Percentiles rank a stretch among this genome's conserved stretches.
These are phyloP conservation scores for Gymnopithys bicolor DNA, from an alignment of 2,797 vertebrate genomes.

Conservation along the genomic window DNA sequence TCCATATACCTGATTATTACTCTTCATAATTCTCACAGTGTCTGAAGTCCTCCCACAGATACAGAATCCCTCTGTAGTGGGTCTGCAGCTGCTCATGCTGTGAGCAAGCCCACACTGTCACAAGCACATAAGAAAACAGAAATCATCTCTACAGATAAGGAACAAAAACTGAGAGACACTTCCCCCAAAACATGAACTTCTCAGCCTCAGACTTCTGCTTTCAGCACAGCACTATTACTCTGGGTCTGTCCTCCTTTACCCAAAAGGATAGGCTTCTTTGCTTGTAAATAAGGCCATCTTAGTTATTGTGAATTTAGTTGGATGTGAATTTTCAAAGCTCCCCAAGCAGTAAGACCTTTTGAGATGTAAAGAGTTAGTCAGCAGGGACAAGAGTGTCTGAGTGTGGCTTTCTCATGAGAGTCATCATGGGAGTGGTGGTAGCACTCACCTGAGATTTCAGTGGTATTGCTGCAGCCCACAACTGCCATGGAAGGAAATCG, in stretches of 20 bases:
- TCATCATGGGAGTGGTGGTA: background rate
- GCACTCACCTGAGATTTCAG: fast-evolving
- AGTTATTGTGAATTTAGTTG: background rate
- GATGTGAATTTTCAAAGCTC: background rate
- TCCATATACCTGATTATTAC: background rate
- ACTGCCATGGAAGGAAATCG: background rate
- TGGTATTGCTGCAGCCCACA: background rate
- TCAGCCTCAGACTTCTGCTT: background rate
- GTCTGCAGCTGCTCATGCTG: background rate
- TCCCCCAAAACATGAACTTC: background rate
- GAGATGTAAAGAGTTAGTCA: background rate
- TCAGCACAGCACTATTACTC: background rate
- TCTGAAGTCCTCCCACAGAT: background rate
- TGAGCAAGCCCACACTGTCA: background rate
- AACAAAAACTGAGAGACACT: background rate
- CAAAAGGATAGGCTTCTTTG: background rate
- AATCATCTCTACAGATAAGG: background rate
- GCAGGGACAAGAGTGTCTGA: background rate
- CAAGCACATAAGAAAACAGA: background rate
- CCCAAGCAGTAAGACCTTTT: background rate
- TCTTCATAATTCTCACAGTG: background rate
- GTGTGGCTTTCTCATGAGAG: background rate
- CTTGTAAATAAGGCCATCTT: background rate
- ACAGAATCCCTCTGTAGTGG: background rate
- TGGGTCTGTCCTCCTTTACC: background rate